phyloP scores from a whole-genome alignment of 2,888 invertebrate species.

The Agrilus biguttatus region DNA sequence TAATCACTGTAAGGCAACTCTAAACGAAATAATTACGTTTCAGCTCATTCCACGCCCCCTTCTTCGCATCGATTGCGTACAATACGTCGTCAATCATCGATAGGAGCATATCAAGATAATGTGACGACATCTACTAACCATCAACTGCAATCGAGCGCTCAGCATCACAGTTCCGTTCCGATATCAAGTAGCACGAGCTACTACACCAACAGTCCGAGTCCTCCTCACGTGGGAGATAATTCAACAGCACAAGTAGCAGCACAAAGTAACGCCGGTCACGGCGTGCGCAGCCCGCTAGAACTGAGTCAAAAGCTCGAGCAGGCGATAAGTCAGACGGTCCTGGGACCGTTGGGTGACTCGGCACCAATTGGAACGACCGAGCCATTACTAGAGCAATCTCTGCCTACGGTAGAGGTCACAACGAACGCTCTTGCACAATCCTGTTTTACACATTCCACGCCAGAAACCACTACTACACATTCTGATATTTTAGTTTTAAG shows the following conservation, averaged over 20 bases:
- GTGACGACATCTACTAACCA: conserved; percentile 21
- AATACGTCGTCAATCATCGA: conserved; percentile 46
- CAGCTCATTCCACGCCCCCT: conserved; percentile 49
- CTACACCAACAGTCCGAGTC: conserved; percentile 48
- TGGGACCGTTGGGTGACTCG: conserved; percentile 6
- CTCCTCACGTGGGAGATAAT: conserved; percentile 35
- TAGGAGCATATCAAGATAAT: conserved; percentile 43
- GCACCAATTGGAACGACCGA: conserved; percentile 6
- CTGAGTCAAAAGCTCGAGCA: conserved; percentile 10
- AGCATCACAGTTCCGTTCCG: conserved; percentile 19
- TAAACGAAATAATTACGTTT: conserved; percentile 17
- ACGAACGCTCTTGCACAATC: conserved; percentile 9
- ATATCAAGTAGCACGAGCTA: conserved; percentile 37
- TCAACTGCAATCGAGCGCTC: conserved; percentile 10
- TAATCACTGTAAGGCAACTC: no score
- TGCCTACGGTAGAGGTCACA: conserved; percentile 5
- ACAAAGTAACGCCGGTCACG: conserved; percentile 8
- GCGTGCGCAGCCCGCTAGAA: conserved; percentile 16
- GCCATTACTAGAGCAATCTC: conserved; percentile 3
- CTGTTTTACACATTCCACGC: conserved; percentile 23
- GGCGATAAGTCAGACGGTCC: conserved; percentile 3
- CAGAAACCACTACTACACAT: conserved; percentile 17
- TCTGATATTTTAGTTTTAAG: conserved; percentile 27
- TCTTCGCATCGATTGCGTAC: conserved; percentile 41
- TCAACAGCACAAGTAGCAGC: conserved; percentile 24